Evolutionary conservation across 2,888 invertebrate species (phyloP), one percentile per base, ranked within the genome.

Genomic region (Frankliniella fusca): DNA sequence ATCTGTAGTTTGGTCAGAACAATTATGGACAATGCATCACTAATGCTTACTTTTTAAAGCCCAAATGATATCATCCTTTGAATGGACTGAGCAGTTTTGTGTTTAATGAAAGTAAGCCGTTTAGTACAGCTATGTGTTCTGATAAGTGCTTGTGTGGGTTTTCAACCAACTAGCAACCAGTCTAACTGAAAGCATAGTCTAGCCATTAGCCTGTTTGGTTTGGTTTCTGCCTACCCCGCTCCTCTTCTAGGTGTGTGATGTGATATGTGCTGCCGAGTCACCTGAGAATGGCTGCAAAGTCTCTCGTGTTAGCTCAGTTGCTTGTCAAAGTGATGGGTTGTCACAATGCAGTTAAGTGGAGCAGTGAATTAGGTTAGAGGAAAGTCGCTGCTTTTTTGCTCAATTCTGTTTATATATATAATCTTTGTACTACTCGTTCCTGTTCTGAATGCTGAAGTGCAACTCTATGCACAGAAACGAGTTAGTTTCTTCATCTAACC

Each of bases 71-170:
- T 38, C 38, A 38, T 38, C 38, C 38, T 38, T 5, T 38, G 38
- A 27, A 76, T 27, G 70, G 12, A 76, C 27, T 27, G 70, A 27
- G 27, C 70, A 76, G 27, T 76, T 12, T 76, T 23, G 70, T 76
- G 70, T 27, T 76, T 76, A 76, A 76, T 76, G 70, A 27, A 76
- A 11, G 12, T 76, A 76, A 27, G 27, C 70, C 70, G 27, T 76
- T 23, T 76, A 76, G 70, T 76, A 76, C 70, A 76, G 70, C 70
- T 76, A 76, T 27, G 23, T 76, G 70, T 76, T 76, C 70, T 76
- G 70, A 76, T 76, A 76, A 76, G 70, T 76, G 70, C 70, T 76
- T 76, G 70, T 76, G 70, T 76, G 70, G 70, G 70, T 76, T 23
- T 76, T 23, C 70, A 76, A 76, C 70, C 70, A 76, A 76, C 70